Evolutionary conservation across 2,113 vertebrate genomes (phyloP).

Genomic region (Xenus cinereus): DNA sequence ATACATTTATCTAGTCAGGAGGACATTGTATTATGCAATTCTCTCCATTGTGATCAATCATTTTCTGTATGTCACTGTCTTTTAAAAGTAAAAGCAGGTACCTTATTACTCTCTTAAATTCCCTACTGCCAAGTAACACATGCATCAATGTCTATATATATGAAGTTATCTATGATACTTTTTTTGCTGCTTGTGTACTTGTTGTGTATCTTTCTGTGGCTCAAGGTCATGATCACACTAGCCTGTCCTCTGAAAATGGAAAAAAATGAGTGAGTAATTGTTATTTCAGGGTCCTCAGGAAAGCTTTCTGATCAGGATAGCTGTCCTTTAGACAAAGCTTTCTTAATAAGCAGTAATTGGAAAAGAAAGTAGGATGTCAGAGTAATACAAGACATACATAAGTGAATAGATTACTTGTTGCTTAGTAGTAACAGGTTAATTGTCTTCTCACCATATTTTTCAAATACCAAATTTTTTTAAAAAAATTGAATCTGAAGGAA

Average conservation of each 20-base stretch:
- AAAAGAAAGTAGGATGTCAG: neutral
- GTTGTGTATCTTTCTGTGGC: neutral
- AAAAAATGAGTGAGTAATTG: neutral
- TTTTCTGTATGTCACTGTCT: neutral
- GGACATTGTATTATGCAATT: slow-evolving; percentile 16
- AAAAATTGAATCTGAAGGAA: neutral
- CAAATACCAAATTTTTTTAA: neutral
- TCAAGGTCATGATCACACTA: neutral
- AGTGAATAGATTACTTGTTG: neutral
- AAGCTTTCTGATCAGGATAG: neutral
- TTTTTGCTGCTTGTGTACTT: neutral
- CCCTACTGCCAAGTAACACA: neutral
- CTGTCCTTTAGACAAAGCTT: neutral
- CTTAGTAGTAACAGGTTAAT: neutral
- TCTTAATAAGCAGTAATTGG: neutral
- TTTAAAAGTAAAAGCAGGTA: slow-evolving; percentile 27
- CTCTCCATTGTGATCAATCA: slow-evolving; percentile 22
- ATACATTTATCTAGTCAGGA: slow-evolving; percentile 25
- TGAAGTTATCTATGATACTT: neutral
- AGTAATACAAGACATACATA: neutral
- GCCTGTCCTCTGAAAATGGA: neutral
- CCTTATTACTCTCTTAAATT: slow-evolving; percentile 31
- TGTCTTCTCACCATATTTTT: neutral
- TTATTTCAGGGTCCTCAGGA: neutral
- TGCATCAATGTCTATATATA: neutral